Base-by-base conservation (phyloP, 2,888 invertebrate genomes). In the Mimumesa dahlbomi region DNA sequence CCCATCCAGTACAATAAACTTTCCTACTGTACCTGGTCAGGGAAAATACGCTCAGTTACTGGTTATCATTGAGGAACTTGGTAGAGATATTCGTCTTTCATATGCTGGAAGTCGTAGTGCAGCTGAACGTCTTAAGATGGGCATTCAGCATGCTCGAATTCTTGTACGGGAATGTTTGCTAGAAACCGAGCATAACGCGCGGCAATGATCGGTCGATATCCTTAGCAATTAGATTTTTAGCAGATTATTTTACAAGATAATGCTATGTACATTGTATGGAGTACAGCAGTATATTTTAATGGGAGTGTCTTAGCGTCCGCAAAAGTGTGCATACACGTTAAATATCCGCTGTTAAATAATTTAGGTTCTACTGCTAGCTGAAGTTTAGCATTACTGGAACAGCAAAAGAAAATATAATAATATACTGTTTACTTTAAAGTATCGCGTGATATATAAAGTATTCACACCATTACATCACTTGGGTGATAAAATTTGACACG, bases 61-160 rank as follows among this genome's bases (percentile, higher is more conserved):
- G 67, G 86, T 88, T 14, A 90, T 90, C 31, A 90, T 90, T 56
- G 90, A 90, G 72, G 90, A 90, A 82, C 88, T 90, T 38, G 90
- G 90, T 4, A 84, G 90, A 66, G 90, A 90, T 50, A 89, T 89
- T 72, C 89, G 89, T 66, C 76, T 89, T 16, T 89, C 89, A 2
- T 89, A 89, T 42, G 89, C 89, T 1, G 89, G 89, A 2, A 89
- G 89, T 59, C 88, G 89, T 13, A 89, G 89, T 54, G 89, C 89
- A 11, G 89, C 89, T 1, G 89, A 89, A 46, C 84, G 89, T 6
- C 80, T 89, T 18, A 89, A 89, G 69, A 88, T 88, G 85, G 89
- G 89, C 50, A 89, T 89, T 34, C 89, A 89, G 59, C 89, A 89
- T 42, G 89, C 89, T 14, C 81, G 89, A 45, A 86, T 89, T 36